Conservation (phyloP, 2,113 vertebrate species). For the Mionectes macconnelli region DNA sequence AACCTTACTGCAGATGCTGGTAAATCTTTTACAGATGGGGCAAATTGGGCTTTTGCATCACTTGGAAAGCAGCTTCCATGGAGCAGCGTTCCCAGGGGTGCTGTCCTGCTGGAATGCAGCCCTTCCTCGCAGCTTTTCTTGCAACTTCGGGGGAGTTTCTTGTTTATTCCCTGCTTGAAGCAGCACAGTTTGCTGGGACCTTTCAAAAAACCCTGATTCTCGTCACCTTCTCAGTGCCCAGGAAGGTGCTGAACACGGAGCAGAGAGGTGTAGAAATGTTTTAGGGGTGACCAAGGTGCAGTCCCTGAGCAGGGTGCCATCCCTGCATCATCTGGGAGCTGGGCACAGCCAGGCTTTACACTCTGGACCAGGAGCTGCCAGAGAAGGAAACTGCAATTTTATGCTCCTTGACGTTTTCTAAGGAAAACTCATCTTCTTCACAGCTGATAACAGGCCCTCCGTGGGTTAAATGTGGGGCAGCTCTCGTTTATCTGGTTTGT, state of each 20-base stretch:
- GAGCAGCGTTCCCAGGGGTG: background rate
- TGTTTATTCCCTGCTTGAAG: background rate
- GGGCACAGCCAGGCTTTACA: accelerated
- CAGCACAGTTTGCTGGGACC: accelerated
- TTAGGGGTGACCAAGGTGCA: background rate
- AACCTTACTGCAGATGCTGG: background rate
- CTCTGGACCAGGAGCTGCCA: accelerated
- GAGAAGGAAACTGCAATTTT: accelerated
- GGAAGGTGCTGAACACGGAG: background rate
- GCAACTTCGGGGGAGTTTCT: accelerated
- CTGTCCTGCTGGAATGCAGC: background rate
- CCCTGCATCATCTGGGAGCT: background rate
- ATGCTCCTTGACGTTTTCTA: background rate
- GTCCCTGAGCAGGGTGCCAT: accelerated
- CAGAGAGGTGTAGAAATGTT: background rate
- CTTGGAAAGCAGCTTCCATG: background rate
- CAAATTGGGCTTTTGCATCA: background rate
- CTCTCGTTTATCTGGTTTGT: background rate
- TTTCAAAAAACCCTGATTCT: accelerated
- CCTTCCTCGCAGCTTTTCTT: background rate
- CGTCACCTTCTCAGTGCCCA: accelerated
- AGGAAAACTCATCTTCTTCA: accelerated
- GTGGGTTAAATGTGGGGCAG: background rate
- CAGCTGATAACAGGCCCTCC: accelerated
- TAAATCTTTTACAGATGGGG: conserved; percentile 7